Evolutionary conservation across 92 coral and sea anemone species (phyloP), one percentile per base, ranked within the genome.

Genomic region (Pocillopora meandrina): DNA sequence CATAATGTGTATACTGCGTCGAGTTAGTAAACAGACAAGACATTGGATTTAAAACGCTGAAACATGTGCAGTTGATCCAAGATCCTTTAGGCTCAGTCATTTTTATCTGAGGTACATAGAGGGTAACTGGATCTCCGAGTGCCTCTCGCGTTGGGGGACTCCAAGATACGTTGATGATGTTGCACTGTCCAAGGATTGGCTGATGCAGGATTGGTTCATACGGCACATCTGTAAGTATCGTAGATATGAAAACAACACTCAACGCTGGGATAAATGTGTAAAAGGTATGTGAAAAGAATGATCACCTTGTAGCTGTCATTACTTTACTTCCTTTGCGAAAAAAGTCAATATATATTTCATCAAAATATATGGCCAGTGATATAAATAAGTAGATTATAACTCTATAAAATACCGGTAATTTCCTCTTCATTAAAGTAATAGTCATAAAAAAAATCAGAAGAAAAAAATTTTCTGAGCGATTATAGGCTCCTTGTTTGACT

Each of bases 91-190:
- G 8, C 16, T 62, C 57, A 21, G 17, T 55, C 10, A 3, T 64
- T 49, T 65, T 79, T 52, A 79, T 67, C 52, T 79, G 83, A 34
- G 17, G 26, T 9, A 79, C 74, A 55, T 79, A 79, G 11, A 13
- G 49, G 0, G 74, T 21, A 0, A 79, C 83, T 0, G 73, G 73
- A 20, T 63, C 83, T 26, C 83, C 83, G 12, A 65, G 63, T 2
- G 47, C 63, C 31, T 52, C 64, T 6, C 55, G 55, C 26, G 63
- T 9, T 52, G 83, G 63, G 49, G 73, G 83, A 10, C 74, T 56
- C 83, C 83, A 79, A 5, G 62, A 65, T 52, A 65, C 4, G 47
- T 66, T 66, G 21, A 79, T 65, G 20, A 61, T n/a, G 64, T 13
- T 67, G 21, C 83, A 79, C 72, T 26, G 19, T n/a, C 64, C 74